Evolutionary conservation across 2,888 invertebrate genomes (phyloP), one percentile per base, ranked within the genome.

Genomic region (Philaethria dido): DNA sequence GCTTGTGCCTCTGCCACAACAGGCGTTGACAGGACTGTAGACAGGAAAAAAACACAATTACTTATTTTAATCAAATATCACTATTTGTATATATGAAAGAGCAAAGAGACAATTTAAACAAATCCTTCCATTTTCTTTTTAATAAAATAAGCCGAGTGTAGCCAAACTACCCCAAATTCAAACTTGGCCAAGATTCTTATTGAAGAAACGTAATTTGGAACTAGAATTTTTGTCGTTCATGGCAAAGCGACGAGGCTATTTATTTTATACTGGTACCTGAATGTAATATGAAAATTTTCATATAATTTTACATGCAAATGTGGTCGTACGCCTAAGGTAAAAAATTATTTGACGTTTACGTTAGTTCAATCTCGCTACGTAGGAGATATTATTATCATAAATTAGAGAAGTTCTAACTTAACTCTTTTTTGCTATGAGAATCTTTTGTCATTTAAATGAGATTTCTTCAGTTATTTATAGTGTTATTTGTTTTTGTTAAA

Each of bases 301-400:
- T 50, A 50, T 16, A 50, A 50, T 50, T 50, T 50, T 29, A 50
- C 29, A 50, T 50, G 50, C 50, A 50, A 50, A 50, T 50, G 50
- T 25, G 25, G 9, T 50, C 25, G 29, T n/a, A 50, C 50, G 50
- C 50, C 25, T 50, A 16, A 50, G 29, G 29, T 50, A 50, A 50
- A 50, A 50, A 50, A 50, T 25, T 14, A 25, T 50, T 29, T 29
- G 50, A 50, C 50, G 29, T 29, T 25, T 29, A 29, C 25, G 50
- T 50, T 50, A 29, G 50, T 50, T 50, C 50, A 50, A 50, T 29
- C 29, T 50, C 29, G 50, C 50, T 29, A 29, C n/a, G 29, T 29
- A 29, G 29, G 11, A 29, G 16, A 50, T 29, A 50, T 50, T 16
- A 50, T 50, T 50, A 50, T 4, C 50, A 50, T 50, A 29, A 16